A percentile compares a stretch with the other conserved stretches of the same genome.
These are phyloP conservation scores for Neogobius melanostomus DNA, from an alignment of 2,113 vertebrate species.

Conservation along the genomic window DNA sequence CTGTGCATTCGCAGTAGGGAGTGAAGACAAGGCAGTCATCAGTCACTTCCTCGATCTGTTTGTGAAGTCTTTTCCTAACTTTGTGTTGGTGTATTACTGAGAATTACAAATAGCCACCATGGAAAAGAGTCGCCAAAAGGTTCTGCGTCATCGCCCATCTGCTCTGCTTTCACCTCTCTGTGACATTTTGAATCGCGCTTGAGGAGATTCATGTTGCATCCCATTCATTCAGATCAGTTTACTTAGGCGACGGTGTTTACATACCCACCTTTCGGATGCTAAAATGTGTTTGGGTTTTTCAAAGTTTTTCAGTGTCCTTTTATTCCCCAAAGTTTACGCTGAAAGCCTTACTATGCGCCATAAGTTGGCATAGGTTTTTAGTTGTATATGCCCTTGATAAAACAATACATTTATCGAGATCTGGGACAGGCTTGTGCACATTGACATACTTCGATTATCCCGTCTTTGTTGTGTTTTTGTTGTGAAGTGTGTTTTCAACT, in stretches of 20 bases:
- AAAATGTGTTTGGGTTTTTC: not conserved
- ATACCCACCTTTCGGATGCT: not conserved
- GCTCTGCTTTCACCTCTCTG: slow-evolving; percentile 27
- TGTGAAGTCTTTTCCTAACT: not conserved
- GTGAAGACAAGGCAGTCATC: slow-evolving; percentile 30
- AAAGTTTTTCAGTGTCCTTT: too few relatives aligned
- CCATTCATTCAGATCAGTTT: slow-evolving; percentile 13
- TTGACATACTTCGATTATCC: too few relatives aligned
- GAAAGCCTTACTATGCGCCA: too few relatives aligned
- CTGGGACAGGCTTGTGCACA: too few relatives aligned
- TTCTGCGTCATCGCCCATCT: slow-evolving; percentile 35
- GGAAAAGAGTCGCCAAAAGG: slow-evolving; percentile 21
- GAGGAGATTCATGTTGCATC: slow-evolving; percentile 12
- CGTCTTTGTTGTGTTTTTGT: too few relatives aligned
- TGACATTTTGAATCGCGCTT: slow-evolving; percentile 4
- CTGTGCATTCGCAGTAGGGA: slow-evolving; percentile 46
- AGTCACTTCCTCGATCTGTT: slow-evolving; percentile 15
- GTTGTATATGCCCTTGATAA: not conserved
- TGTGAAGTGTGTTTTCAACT: too few relatives aligned
- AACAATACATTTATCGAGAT: not conserved
- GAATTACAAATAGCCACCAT: slow-evolving; percentile 32
- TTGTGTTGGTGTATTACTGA: slow-evolving; percentile 11
- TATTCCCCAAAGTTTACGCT: too few relatives aligned
- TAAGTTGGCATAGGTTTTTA: not conserved
- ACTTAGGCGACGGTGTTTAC: slow-evolving; percentile 7